Conservation (phyloP, 2,888 invertebrate genomes). For the Drosophila histrio region DNA sequence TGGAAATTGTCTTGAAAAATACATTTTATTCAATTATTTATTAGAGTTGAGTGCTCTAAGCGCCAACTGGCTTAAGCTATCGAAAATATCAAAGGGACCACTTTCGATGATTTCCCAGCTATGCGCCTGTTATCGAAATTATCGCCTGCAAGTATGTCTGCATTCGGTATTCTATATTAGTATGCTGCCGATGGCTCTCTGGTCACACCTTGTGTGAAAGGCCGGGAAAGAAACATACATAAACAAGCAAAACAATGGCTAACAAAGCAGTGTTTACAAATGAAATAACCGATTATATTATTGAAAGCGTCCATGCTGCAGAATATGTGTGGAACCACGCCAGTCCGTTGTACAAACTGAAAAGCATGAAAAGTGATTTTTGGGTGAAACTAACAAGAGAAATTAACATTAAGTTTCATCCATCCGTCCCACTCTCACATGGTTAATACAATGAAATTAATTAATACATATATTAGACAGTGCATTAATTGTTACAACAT, state of each 20-base stretch:
- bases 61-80: no score
- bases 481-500: background rate
- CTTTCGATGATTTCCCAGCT: no score
- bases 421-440: slow-evolving; percentile 6
- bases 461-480: background rate
- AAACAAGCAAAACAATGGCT: slow-evolving; percentile 15
- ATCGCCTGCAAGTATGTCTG: slow-evolving; percentile 8
- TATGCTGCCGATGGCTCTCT: background rate
- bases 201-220: background rate
- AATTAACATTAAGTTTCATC: slow-evolving; percentile 27
- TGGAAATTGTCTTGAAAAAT: no score
- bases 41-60: no score
- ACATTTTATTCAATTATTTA: no score
- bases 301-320: slow-evolving; percentile 22
- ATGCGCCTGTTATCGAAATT: background rate
- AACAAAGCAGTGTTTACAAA: slow-evolving; percentile 20
- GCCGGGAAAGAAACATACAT: slow-evolving; percentile 6
- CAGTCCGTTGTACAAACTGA: slow-evolving; percentile 22
- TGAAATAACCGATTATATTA: slow-evolving; percentile 33
- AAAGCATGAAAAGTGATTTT: slow-evolving; percentile 31
- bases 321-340: slow-evolving; percentile 32
- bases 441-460: slow-evolving; percentile 1
- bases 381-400: slow-evolving; percentile 33
- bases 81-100: no score
- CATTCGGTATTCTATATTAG: background rate